Evolutionary conservation across 2,888 invertebrate species (phyloP), one percentile per base, ranked within the genome.

Genomic region (Cloeon dipterum): DNA sequence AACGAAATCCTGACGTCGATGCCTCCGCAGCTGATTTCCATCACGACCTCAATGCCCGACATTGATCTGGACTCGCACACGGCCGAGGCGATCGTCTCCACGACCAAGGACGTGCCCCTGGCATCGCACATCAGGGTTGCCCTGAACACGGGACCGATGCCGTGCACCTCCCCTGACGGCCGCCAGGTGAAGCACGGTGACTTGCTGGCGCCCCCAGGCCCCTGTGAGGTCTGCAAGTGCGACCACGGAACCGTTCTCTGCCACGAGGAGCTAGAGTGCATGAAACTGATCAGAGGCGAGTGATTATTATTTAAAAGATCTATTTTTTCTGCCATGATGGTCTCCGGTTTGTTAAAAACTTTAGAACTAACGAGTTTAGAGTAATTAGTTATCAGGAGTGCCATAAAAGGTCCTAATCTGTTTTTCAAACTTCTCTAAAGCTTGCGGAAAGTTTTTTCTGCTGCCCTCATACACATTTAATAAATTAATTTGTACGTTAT

Each of bases 211-310:
- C 62, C 63, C 29, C 54, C 57, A 20, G 59, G 59, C 40, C 56
- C 62, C 3, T 70, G 70, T 48, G 53, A 60, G 21, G 55, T 62
- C 19, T 70, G 70, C 46, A 56, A 63, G 32, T 70, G 70, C 45
- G 64, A 65, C 46, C 65, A 63, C 44, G 68, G 69, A 4, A 61
- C 64, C 44, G 58, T 68, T 20, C 58, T 65, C 1, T 70, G 70
- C 42, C 65, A 67, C 40, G 40, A 43, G 26, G 60, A 65, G 45
- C 57, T 61, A 14, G 61, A 62, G 43, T 70, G 70, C 49, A 23
- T n/a, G n/a, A n/a, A n/a, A n/a, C n/a, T n/a, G n/a, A n/a, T n/a
- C n/a, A n/a, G n/a, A n/a, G n/a, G n/a, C n/a, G n/a, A n/a, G n/a
- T n/a, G n/a, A n/a, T n/a, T n/a, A n/a, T n/a, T n/a, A n/a, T n/a